phyloP scores from a whole-genome alignment of 1,140 invertebrate genomes.

The Cotesia typhae region DNA sequence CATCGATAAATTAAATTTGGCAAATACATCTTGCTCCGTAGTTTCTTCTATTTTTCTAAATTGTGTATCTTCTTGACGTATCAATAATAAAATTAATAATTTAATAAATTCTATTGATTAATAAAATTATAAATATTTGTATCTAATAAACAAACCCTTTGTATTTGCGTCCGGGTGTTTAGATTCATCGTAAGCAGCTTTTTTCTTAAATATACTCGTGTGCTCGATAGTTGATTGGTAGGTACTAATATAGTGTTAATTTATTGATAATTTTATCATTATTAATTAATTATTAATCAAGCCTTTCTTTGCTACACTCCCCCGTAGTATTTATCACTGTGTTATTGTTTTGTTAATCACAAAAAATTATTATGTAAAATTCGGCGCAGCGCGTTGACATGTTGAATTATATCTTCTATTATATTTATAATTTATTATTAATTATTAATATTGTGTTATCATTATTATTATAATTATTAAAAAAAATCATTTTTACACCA shows the following conservation, averaged over 20 bases:
- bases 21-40: slow-evolving; percentile 15
- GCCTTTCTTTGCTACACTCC: slow-evolving; percentile 8
- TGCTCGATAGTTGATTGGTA: slow-evolving; percentile 14
- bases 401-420: not conserved
- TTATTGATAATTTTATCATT: not conserved
- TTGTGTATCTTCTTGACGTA: slow-evolving; percentile 12
- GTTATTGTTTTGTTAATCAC: slow-evolving; percentile 5
- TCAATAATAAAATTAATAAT: not conserved
- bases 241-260: not conserved
- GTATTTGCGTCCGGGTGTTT: slow-evolving; percentile 8
- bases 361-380: not conserved
- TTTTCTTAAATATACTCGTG: not conserved
- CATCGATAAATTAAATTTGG: slow-evolving; percentile 28
- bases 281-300: not conserved
- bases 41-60: slow-evolving; percentile 33
- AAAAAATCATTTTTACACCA: no score
- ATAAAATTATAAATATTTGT: not conserved
- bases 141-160: not conserved
- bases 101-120: not conserved
- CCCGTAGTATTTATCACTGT: slow-evolving; percentile 2
- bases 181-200: not conserved
- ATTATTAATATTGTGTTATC: no score
- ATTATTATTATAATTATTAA: no score
- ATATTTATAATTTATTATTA: not conserved
- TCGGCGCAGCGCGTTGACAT: not conserved